Evolutionary conservation across 2,113 vertebrate genomes (phyloP), one percentile per base, ranked within the genome.

Genomic region (Saccopteryx bilineata): DNA sequence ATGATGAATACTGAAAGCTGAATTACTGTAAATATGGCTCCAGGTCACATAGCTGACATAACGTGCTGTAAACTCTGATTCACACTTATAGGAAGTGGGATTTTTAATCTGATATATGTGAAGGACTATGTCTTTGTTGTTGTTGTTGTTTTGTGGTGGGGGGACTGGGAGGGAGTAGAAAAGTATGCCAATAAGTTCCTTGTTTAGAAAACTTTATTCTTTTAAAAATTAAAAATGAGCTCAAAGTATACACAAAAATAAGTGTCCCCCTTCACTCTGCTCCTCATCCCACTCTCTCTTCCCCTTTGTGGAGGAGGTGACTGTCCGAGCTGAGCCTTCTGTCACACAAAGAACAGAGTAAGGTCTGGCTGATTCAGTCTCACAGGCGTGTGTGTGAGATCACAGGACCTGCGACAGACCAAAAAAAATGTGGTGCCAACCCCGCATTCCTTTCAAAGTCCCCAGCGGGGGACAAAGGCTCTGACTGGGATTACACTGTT

Each of bases 231-330:
- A 46, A 52, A 78, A 28, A 11, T 71, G 69, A 93, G 0, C 12
- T 82, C 46, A 46, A 65, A 81, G 26, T 48, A 24, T 23, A 18
- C 9, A n/a, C 18, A 12, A 39, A 13, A 68, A 83, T 65, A 24
- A 12, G 21, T 9, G 13, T 12, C 10, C 31, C 6, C 23, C 5
- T 48, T 1, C 12, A 3, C 1, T 3, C 48, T 31, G 15, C 48
- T 48, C 14, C 66, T 39, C 1, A 9, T 13, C 33, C 26, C 26
- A 11, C 9, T 33, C 1, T 54, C 72, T 14, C 10, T 50, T 39
- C 33, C 7, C 0, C 0, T 1, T 5, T 28, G 15, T 1, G 0
- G 1, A 39, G 28, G 23, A 69, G 39, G 14, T 39, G 24, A 4
- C 52, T 10, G 26, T 48, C 18, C 26, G 2, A 17, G 39, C 21